Evolutionary conservation across 2,888 invertebrate genomes (phyloP).

Genomic region (Ochlodes sylvanus): DNA sequence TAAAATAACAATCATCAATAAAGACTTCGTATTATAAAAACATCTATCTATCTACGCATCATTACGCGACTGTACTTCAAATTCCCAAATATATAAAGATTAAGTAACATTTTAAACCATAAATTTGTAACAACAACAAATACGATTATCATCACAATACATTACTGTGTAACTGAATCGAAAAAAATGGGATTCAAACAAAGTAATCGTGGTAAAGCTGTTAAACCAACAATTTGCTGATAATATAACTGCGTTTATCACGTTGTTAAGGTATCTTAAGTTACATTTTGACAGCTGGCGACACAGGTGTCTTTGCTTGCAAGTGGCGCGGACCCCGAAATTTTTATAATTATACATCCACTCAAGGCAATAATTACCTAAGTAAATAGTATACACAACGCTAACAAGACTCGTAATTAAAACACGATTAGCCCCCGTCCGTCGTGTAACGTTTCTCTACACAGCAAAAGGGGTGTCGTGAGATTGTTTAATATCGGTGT

Average conservation of each 20-base stretch:
- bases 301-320: constrained; percentile 57
- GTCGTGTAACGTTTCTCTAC: constrained; percentile 18
- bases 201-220: constrained; percentile 21
- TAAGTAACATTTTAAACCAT: too few relatives aligned
- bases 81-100: too few relatives aligned
- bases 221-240: constrained; percentile 29
- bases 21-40: too few relatives aligned
- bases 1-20: too few relatives aligned
- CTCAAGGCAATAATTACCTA: constrained; percentile 62
- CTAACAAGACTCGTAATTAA: constrained; percentile 63
- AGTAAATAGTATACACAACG: constrained; percentile 57
- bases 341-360: constrained; percentile 61
- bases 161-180: not conserved
- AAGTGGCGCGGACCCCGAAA: constrained; percentile 52
- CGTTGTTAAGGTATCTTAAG: constrained; percentile 54
- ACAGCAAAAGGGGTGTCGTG: constrained; percentile 8
- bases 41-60: too few relatives aligned
- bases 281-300: constrained; percentile 54
- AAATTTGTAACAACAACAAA: too few relatives aligned
- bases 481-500: not conserved
- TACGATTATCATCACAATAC: too few relatives aligned
- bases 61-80: too few relatives aligned
- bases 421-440: constrained; percentile 55
- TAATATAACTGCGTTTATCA: constrained; percentile 43
- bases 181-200: constrained; percentile 7